A percentile compares a stretch with the other conserved stretches of the same genome.
Conservation (phyloP, 2,113 vertebrate species). For the Miniopterus natalensis region DNA sequence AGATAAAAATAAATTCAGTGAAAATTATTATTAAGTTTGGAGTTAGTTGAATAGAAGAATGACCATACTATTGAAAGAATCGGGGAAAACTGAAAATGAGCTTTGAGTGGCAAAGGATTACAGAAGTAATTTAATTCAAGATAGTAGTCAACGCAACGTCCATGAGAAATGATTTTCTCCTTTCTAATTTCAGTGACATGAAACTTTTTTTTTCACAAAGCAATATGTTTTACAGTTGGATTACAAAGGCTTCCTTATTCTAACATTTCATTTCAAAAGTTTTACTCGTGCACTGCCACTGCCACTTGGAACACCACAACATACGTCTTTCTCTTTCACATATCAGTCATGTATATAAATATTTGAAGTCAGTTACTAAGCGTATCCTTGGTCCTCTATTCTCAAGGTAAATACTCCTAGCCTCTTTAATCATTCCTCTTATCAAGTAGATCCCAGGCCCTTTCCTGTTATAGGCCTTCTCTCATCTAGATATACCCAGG, state of each 20-base stretch:
- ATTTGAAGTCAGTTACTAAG: not conserved
- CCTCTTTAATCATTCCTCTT: not conserved
- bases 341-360: not conserved
- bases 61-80: not conserved
- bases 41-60: not conserved
- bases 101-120: not conserved
- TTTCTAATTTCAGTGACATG: not conserved
- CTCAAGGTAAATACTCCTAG: not conserved
- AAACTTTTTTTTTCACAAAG: not conserved
- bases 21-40: not conserved
- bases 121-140: not conserved
- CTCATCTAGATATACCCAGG: not conserved
- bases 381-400: not conserved
- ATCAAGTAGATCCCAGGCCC: not conserved
- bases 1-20: constrained; percentile 34
- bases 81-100: not conserved
- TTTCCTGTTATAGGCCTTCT: not conserved
- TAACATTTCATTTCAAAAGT: not conserved
- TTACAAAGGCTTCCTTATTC: not conserved
- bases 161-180: not conserved
- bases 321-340: not conserved
- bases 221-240: not conserved
- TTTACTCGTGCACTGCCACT: not conserved
- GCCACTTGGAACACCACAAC: not conserved
- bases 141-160: not conserved